Percentiles rank a stretch among this genome's conserved stretches.
These are phyloP conservation scores for Noctua fimbriata DNA, from an alignment of 2,888 invertebrate genomes.

Conservation along the genomic window DNA sequence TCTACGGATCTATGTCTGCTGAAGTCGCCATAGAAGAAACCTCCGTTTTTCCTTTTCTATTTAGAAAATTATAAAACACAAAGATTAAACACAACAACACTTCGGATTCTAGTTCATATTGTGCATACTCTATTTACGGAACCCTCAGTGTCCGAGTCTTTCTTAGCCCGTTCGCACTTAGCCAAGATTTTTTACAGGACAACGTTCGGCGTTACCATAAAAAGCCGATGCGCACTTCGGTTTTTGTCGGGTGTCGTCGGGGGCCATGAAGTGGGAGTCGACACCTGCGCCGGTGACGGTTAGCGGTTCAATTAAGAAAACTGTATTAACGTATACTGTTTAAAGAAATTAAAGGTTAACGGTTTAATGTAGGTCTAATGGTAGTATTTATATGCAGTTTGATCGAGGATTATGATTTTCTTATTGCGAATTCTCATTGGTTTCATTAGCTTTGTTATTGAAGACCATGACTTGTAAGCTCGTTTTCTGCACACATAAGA, in stretches of 20 bases:
- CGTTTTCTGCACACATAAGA: too few species aligned
- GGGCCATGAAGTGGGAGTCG: constrained; percentile 59
- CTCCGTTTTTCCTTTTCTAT: background rate
- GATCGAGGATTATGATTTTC: background rate
- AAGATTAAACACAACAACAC: too few species aligned
- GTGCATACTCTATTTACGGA: constrained; percentile 1
- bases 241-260: constrained; percentile 63
- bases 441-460: too few species aligned
- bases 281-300: constrained; percentile 58
- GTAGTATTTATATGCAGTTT: background rate
- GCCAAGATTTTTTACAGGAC: constrained; percentile 56
- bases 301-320: constrained; percentile 49
- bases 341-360: constrained; percentile 25
- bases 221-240: constrained; percentile 59
- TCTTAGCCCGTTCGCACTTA: background rate
- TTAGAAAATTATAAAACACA: too few species aligned
- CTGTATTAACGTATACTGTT: constrained; percentile 21
- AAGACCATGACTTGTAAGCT: too few species aligned
- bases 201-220: constrained; percentile 54
- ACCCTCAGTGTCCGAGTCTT: background rate
- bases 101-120: background rate
- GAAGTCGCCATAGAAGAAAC: background rate
- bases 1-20: background rate
- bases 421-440: background rate
- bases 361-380: background rate